Conservation (phyloP, 2,113 vertebrate genomes). For the Salvator merianae region DNA sequence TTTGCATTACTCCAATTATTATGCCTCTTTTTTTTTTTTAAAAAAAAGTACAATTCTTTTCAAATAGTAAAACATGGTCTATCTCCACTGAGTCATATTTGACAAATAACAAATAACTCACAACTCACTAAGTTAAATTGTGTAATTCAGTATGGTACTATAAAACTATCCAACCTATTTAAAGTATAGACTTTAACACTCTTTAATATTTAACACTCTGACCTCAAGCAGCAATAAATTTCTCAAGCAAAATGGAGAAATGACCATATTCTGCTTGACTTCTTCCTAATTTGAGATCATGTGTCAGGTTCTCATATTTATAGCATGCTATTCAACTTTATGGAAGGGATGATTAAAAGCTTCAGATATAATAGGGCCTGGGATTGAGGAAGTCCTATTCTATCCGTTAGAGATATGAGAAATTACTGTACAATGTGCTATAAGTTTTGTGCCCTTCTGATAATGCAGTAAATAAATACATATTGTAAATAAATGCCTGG, state of each 20-base stretch:
- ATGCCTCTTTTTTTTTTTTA: neutral
- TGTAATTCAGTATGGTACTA: neutral
- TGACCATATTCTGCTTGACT: conserved; percentile 23
- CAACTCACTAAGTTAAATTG: conserved; percentile 43
- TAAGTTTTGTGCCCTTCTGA: too few species aligned
- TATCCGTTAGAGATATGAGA: too few species aligned
- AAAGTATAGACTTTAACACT: neutral
- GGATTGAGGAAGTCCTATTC: neutral
- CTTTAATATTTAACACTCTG: conserved; percentile 34
- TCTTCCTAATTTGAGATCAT: conserved; percentile 39
- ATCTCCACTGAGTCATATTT: conserved; percentile 34
- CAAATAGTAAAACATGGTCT: conserved; percentile 12
- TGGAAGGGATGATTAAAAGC: neutral
- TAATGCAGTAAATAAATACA: too few species aligned
- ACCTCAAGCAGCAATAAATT: conserved; percentile 37
- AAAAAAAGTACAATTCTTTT: neutral
- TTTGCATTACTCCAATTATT: neutral
- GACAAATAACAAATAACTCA: conserved; percentile 21
- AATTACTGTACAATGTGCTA: too few species aligned
- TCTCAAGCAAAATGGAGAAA: conserved; percentile 25
- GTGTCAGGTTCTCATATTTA: conserved; percentile 14
- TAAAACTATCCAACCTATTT: conserved; percentile 39
- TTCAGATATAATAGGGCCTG: neutral
- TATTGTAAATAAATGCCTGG: too few species aligned
- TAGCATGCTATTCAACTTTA: conserved; percentile 23